Evolutionary conservation across 2,113 vertebrate genomes (phyloP), one percentile per base, ranked within the genome.

Genomic region (Synchiropus splendidus): DNA sequence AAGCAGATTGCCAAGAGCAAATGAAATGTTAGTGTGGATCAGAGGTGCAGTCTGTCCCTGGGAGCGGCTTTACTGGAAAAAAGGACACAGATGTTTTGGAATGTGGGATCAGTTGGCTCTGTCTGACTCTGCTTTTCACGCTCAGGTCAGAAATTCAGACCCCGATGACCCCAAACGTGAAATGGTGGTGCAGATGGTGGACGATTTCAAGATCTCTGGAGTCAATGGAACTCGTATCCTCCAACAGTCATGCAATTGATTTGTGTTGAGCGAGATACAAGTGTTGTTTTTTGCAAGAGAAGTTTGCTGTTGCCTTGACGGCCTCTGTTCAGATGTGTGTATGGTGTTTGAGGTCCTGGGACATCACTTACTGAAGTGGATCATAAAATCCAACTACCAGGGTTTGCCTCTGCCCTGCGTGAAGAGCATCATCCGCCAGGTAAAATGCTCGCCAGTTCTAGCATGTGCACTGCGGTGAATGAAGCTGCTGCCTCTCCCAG

Each of bases 281-380:
- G n/a, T 15, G 36, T 9, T 37, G 9, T 37, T 16, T 27, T 5
- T 27, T 27, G 4, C 21, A 27, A 8, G 21, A 27, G 21, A 27
- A 5, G 4, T 27, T 18, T 36, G 10, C 62, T 55, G 18, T 12
- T 18, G 48, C 74, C 89, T 94, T 94, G 75, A 94, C 78, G 21
- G 15, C 32, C 31, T 45, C 60, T 47, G 27, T 49, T 46, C 57
- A 98, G 94, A 98, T 74, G 91, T 98, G 50, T 98, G 94, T 78
- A 98, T 98, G 95, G 94, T 98, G 53, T 98, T 98, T 77, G 95
- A 98, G 77, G 95, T 98, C 48, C 73, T 98, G 68, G 95, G 95
- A 0, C 93, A 98, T 74, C 95, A 98, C 75, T 87, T 98, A 43
- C 84, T 98, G 39, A 98, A 98, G 73, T 98, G 95, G 95, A 98